Evolutionary conservation across 2,888 invertebrate genomes (phyloP), one percentile per base, ranked within the genome.

Genomic region (Trachelus tabidus): DNA sequence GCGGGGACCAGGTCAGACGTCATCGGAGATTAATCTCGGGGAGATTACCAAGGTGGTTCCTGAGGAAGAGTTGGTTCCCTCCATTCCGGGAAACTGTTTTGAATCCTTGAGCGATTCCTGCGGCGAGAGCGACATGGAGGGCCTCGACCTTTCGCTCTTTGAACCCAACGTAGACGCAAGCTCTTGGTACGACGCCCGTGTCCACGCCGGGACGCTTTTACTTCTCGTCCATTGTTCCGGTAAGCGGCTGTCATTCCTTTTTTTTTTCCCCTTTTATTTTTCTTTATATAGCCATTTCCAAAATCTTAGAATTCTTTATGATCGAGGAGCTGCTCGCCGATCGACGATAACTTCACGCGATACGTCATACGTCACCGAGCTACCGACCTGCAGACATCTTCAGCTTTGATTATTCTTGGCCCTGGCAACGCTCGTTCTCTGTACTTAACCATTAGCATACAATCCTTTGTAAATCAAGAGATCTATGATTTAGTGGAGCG

Each of bases 131-230:
- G 95, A 95, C 90, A 94, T 95, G 94, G 95, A 95, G 84, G 94
- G 95, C 81, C 92, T 95, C 84, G 95, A 95, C 91, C 92, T 95
- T 88, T 93, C 94, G 81, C 91, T 95, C 84, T 95, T 95, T 90
- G 95, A 95, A 89, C 94, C 94, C 75, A 94, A 94, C 75, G 86
- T 86, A 81, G 89, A 89, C 83, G 81, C 85, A 77, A 87, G 85
- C 85, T 90, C 89, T 82, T 91, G 90, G 90, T 91, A 89, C 86
- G 87, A 89, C 84, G 87, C 88, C 79, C 87, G 88, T 77, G 88
- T 91, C 79, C 90, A 90, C 81, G 90, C 91, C 76, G 91, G 91
- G 79, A 89, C 88, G 81, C 90, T 91, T 80, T 89, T 89, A 84
- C 87, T 91, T 79, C 88, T 91, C 79, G 85, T 89, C 76, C 88